Percentiles rank a stretch among this genome's conserved stretches.
These are phyloP conservation scores for Mycogona germanica DNA, from an alignment of 2,888 invertebrate genomes.

Conservation along the genomic window DNA sequence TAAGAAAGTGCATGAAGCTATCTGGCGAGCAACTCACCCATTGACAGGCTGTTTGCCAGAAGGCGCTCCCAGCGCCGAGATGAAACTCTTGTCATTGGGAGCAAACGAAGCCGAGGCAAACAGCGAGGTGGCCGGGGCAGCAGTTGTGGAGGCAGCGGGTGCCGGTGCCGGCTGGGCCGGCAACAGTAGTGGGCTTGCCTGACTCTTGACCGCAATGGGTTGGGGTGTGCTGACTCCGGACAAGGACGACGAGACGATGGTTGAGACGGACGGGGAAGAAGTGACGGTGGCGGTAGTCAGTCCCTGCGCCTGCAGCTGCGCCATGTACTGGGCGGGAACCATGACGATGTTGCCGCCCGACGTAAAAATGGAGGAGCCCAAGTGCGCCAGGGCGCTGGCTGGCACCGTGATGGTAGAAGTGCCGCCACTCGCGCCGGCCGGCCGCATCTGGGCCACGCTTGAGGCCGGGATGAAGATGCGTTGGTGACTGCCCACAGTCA, in stretches of 20 bases:
- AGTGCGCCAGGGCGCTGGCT: conserved; percentile 28
- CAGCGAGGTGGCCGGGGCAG: not conserved
- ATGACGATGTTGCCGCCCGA: conserved; percentile 42
- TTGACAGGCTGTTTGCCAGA: no score
- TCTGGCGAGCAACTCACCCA: no score
- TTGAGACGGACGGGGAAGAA: conserved; percentile 1
- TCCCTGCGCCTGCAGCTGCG: conserved; percentile 30
- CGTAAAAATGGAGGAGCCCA: conserved; percentile 31
- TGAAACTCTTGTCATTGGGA: no score
- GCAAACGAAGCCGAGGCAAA: not conserved
- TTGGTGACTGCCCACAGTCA: conserved; percentile 13
- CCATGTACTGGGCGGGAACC: conserved; percentile 45
- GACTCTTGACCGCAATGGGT: not conserved
- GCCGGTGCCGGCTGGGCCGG: not conserved
- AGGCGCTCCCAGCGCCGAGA: no score
- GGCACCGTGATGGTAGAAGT: conserved; percentile 30
- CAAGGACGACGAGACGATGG: no score
- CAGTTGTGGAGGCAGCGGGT: not conserved
- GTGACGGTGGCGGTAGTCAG: conserved; percentile 1
- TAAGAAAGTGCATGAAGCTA: no score
- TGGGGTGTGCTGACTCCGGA: conserved; percentile 2
- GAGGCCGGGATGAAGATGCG: conserved; percentile 23
- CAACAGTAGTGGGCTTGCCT: not conserved
- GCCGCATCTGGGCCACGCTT: conserved; percentile 29
- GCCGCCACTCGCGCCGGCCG: conserved; percentile 32